Conservation (phyloP, 2,797 vertebrate species). For the Ceyx erithaca region DNA sequence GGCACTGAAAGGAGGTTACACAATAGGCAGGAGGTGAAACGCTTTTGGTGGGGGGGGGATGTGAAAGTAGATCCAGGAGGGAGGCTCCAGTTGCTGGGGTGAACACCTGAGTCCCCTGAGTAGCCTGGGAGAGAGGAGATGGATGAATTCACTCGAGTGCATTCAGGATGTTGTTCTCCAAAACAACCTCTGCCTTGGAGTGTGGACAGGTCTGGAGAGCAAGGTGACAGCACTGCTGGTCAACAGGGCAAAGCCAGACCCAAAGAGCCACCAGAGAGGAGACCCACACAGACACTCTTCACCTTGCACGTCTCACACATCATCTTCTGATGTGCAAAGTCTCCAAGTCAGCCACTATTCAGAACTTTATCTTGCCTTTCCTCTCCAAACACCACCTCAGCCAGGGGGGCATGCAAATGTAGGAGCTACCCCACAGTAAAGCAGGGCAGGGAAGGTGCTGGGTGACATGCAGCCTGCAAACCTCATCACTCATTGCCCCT, state of each 20-base stretch:
- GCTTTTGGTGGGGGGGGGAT: not conserved
- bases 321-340: not conserved
- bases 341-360: not conserved
- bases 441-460: not conserved
- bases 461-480: not conserved
- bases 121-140: not conserved
- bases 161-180: not conserved
- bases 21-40: not conserved
- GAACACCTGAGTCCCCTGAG: not conserved
- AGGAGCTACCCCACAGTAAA: not conserved
- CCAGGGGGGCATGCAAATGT: rapidly evolving
- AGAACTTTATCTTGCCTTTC: not conserved
- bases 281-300: not conserved
- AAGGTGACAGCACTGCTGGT: not conserved
- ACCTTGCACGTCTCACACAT: not conserved
- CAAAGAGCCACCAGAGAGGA: not conserved
- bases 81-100: not conserved
- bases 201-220: not conserved
- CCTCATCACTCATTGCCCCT: rapidly evolving
- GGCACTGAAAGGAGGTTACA: constrained; percentile 13
- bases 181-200: not conserved
- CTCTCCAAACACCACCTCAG: not conserved
- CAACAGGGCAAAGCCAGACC: not conserved
- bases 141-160: rapidly evolving
- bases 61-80: not conserved